Conservation (phyloP, 2,113 vertebrate genomes). For the Terrapene triunguis region DNA sequence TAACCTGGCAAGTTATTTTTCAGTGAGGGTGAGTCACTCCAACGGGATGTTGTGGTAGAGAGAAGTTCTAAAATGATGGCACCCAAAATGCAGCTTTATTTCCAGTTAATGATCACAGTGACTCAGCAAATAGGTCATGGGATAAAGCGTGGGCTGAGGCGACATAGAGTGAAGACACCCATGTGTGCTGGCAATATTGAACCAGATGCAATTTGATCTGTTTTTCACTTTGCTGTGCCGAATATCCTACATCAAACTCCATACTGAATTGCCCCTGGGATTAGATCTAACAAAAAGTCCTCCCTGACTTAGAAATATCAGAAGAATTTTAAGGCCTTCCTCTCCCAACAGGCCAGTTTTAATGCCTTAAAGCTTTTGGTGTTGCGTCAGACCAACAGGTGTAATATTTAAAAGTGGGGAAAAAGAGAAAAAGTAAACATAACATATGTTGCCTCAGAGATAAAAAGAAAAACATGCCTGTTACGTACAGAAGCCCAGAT, state of each 20-base stretch:
- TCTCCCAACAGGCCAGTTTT: not conserved
- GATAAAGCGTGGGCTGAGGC: not conserved
- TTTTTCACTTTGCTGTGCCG: not conserved
- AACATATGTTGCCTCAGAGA: not conserved
- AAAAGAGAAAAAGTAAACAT: not conserved
- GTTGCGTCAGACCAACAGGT: slow-evolving; percentile 13
- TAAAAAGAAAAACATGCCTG: not conserved
- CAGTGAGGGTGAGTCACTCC: fast-evolving
- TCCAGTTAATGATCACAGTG: fast-evolving
- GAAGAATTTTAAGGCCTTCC: not conserved
- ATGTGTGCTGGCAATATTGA: not conserved
- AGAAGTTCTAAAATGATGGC: not conserved
- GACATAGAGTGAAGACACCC: not conserved
- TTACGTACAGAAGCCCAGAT: not conserved
- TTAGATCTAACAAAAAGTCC: not conserved
- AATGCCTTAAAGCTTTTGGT: not conserved
- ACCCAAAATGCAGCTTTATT: fast-evolving
- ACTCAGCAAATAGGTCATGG: fast-evolving
- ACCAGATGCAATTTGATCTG: not conserved
- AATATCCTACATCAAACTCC: not conserved
- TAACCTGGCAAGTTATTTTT: not conserved
- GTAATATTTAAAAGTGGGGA: not conserved
- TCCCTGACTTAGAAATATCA: slow-evolving; percentile 3
- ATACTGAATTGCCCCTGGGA: not conserved
- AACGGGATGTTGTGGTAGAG: not conserved